Base-by-base conservation (phyloP, 2,888 invertebrate species). In the Chalcis sispes region DNA sequence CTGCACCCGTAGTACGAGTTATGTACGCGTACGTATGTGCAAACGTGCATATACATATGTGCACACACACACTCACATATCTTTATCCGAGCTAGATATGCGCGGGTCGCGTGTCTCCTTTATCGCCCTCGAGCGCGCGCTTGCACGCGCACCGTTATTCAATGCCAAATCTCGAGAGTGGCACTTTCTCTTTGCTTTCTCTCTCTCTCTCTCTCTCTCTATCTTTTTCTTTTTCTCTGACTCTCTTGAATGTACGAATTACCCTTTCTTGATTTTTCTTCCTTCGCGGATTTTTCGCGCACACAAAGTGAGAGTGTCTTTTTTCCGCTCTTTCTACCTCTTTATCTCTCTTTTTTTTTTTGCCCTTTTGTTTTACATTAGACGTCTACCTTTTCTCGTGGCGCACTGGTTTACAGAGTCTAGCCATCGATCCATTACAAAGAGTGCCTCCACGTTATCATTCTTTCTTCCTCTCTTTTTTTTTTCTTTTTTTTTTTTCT, bases 131-230 rank as follows among this genome's bases (percentile, higher is more conserved):
- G 61, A 15, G n/a, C 85, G 50, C 81, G 85, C 85, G 82, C 85
- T 87, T 87, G 85, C 87, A 87, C 87, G 85, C 85, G 82, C 84
- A 83, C 84, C 86, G 87, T 87, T 85, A 87, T 86, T 87, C 87
- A 87, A 86, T 85, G 84, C 82, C 84, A 80, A 85, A 84, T n/a
- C 81, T 82, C 77, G 70, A 71, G 61, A 61, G 15, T 36, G 23
- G 36, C 48, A 32, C 46, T 7, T 18, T 20, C 54, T 25, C n/a
- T 46, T 23, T 25, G 32, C 32, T 25, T 18, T 29, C 29, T 0
- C 18, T 42, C 42, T n/a, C n/a, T n/a, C n/a, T n/a, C n/a, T n/a
- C n/a, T n/a, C n/a, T n/a, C n/a, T n/a, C n/a, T n/a, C n/a, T 27
- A 10, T 67, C 25, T 23, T 1, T 25, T 8, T 25, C 36, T 36